Evolutionary conservation across 30 jellyfish, hydroid and myxozoan species (phyloP).

Genomic region (Clytia hemisphaerica): DNA sequence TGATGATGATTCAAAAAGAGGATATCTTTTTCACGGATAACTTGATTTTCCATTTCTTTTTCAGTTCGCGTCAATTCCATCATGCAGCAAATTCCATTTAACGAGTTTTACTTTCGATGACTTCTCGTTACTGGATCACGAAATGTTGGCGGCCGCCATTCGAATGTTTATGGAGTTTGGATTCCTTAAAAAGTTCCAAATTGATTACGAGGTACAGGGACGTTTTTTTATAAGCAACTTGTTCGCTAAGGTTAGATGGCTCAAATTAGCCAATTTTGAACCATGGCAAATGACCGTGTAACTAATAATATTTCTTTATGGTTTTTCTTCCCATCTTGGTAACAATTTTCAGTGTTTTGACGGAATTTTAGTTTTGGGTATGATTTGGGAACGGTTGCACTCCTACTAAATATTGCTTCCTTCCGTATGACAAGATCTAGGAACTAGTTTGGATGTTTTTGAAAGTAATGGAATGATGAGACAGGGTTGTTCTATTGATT

Average conservation of each 20-base stretch:
- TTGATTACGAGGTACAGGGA: constrained; percentile 74
- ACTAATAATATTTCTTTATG: too few relatives aligned
- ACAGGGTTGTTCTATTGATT: neutral
- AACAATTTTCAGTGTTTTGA: too few relatives aligned
- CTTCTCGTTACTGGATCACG: constrained; percentile 59
- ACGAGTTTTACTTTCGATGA: constrained; percentile 56
- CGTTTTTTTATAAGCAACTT: too few relatives aligned
- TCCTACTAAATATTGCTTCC: neutral
- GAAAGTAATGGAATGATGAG: constrained; percentile 43
- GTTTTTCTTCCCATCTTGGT: too few relatives aligned
- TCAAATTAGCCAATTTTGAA: too few relatives aligned
- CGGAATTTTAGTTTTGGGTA: too few relatives aligned
- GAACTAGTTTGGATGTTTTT: too few relatives aligned
- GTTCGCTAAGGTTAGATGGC: too few relatives aligned
- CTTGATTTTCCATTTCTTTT: neutral
- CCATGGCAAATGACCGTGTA: too few relatives aligned
- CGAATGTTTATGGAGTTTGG: constrained; percentile 81
- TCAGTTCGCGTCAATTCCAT: constrained; percentile 63
- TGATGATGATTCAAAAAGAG: too few relatives aligned
- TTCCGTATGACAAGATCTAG: neutral
- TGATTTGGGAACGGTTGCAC: too few relatives aligned
- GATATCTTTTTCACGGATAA: neutral
- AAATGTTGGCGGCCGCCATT: constrained; percentile 69
- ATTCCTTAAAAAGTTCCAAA: constrained; percentile 48
- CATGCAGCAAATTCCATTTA: constrained; percentile 39